Evolutionary conservation across 2,888 invertebrate genomes (phyloP), one percentile per base, ranked within the genome.

Genomic region (Cheilosia pagana): DNA sequence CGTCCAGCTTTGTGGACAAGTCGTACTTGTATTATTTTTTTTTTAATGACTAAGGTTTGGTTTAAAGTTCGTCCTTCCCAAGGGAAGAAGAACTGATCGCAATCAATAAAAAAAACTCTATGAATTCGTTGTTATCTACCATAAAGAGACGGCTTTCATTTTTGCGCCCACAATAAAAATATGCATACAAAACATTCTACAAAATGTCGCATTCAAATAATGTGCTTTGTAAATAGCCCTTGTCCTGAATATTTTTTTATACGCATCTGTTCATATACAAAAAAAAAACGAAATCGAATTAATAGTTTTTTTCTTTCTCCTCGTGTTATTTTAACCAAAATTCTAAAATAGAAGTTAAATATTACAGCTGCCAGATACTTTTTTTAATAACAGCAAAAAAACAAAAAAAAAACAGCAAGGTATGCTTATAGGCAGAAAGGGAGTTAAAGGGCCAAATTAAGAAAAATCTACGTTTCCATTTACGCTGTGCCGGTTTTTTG

Each of bases 151-250:
- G 1, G 6, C 4, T 41, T n/a, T 3, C 1, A 4, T n/a, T 41
- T n/a, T n/a, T n/a, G n/a, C 6, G n/a, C n/a, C 41, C 12, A 35
- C 12, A 0, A 35, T 12, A 28, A 8, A 28, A 28, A 35, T 12
- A 12, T 12, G 3, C 3, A 35, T 35, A 35, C 12, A 8, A 41
- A n/a, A 43, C 16, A 7, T 16, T 19, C 0, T 45, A 16, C n/a
- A 43, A 2, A 16, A 45, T 19, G 19, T 10, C 45, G 3, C 8
- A 19, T 77, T 82, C 81, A 82, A 82, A 72, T 82, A 77, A 72
- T 62, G 77, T 82, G 81, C 81, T 82, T 82, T 82, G 81, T 77
- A 82, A 82, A 82, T 71, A 60, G 3, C 31, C 12, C 14, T 50
- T 57, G 28, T 16, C 53, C 62, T 52, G n/a, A 35, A 67, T 72